Percentiles rank a stretch among this genome's conserved stretches.
phyloP scores from a whole-genome alignment of 2,888 invertebrate species.

The Trichopoda pennipes region DNA sequence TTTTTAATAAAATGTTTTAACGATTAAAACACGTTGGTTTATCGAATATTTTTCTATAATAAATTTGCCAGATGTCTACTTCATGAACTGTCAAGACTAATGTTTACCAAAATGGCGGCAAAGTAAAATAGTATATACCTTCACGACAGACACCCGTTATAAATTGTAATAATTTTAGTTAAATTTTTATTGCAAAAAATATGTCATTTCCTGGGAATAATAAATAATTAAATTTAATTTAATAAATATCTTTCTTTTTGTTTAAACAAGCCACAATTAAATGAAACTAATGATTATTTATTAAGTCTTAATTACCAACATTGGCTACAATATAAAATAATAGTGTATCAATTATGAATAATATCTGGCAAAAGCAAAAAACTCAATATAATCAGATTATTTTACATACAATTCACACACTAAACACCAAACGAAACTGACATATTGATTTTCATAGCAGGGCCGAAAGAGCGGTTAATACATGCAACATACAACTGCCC shows the following conservation, averaged over 20 bases:
- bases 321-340: constrained; percentile 28
- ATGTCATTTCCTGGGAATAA: not conserved
- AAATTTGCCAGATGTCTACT: too few relatives aligned
- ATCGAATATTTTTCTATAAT: too few relatives aligned
- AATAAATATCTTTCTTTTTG: constrained; percentile 14
- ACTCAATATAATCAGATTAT: constrained; percentile 15
- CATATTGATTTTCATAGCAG: not conserved
- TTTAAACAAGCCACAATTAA: constrained; percentile 39
- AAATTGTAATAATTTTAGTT: too few relatives aligned
- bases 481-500: not conserved
- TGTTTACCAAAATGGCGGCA: too few relatives aligned
- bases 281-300: constrained; percentile 1
- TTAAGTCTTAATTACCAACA: not conserved
- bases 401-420: not conserved
- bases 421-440: not conserved
- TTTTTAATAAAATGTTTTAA: too few relatives aligned
- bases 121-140: too few relatives aligned
- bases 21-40: too few relatives aligned
- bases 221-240: constrained; percentile 34
- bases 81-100: too few relatives aligned
- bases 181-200: too few relatives aligned
- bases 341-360: constrained; percentile 37
- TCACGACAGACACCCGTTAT: too few relatives aligned
- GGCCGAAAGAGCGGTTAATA: not conserved
- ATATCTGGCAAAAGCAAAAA: not conserved